A percentile compares a stretch with the other conserved stretches of the same genome.
Conservation (phyloP, 2,797 vertebrate genomes). For the Schizothorax lantsangensis region DNA sequence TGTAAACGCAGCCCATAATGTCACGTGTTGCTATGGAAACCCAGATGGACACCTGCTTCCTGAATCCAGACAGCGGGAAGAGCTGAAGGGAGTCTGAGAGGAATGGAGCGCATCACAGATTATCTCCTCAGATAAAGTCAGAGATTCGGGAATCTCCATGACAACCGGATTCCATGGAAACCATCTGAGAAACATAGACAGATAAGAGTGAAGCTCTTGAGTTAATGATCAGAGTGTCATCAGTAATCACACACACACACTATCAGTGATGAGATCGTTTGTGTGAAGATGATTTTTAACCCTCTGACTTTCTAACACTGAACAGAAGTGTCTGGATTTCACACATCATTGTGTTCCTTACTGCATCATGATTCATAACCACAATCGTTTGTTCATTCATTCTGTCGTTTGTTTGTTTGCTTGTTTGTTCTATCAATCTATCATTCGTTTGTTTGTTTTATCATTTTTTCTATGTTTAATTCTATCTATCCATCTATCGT, state of each 20-base stretch:
- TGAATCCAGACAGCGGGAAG: constrained; percentile 4
- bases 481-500: too few relatives aligned
- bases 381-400: too few relatives aligned
- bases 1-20: constrained; percentile 43
- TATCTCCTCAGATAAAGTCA: constrained; percentile 32
- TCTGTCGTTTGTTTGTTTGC: too few relatives aligned
- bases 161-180: constrained; percentile 59
- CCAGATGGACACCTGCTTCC: constrained; percentile 47
- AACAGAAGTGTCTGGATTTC: neutral
- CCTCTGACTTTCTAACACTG: neutral
- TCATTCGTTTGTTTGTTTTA: too few relatives aligned
- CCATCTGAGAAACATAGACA: constrained; percentile 22
- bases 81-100: constrained; percentile 26
- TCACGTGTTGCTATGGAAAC: constrained; percentile 54
- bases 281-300: neutral
- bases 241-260: too few relatives aligned
- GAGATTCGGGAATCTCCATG: constrained; percentile 55
- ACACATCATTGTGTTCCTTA: neutral
- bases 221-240: too few relatives aligned
- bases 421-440: too few relatives aligned
- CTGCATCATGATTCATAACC: too few relatives aligned
- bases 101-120: neutral
- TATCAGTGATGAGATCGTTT: neutral
- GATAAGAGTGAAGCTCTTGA: neutral
- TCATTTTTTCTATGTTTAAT: too few relatives aligned